Evolutionary conservation across 2,113 vertebrate genomes (phyloP).

Genomic region (Pseudorectes ferrugineus): DNA sequence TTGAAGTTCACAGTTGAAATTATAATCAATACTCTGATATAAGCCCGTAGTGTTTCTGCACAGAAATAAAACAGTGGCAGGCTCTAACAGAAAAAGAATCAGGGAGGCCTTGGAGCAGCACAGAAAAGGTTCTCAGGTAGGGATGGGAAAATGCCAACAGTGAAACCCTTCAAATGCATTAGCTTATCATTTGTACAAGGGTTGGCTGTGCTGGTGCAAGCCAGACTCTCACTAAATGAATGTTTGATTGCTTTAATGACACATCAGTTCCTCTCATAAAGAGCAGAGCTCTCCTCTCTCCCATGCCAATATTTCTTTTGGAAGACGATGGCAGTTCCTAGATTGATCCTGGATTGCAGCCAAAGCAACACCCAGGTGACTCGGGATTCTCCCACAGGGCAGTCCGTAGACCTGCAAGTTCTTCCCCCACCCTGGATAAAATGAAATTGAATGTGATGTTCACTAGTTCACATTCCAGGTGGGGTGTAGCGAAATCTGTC

Average conservation of each 20-base stretch:
- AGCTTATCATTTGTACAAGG: not conserved
- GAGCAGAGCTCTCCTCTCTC: not conserved
- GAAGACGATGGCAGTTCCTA: not conserved
- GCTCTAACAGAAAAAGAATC: not conserved
- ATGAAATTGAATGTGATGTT: not conserved
- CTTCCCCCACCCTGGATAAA: not conserved
- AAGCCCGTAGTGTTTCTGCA: not conserved
- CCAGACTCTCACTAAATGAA: not conserved
- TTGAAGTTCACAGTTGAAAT: conserved; percentile 1
- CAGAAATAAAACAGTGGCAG: not conserved
- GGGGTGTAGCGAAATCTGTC: not conserved
- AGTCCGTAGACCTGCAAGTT: not conserved
- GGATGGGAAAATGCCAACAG: not conserved
- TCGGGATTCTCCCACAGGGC: not conserved
- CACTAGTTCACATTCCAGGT: not conserved
- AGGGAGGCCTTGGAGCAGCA: not conserved
- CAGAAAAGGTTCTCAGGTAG: not conserved
- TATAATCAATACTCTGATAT: not conserved
- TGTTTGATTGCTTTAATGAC: not conserved
- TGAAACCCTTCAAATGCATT: not conserved
- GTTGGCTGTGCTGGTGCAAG: not conserved
- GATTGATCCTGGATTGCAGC: not conserved
- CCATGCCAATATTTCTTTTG: not conserved
- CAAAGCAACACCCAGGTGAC: not conserved
- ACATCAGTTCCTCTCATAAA: not conserved